phyloP scores from a whole-genome alignment of 2,888 invertebrate species.

The Embidobia sp. region DNA sequence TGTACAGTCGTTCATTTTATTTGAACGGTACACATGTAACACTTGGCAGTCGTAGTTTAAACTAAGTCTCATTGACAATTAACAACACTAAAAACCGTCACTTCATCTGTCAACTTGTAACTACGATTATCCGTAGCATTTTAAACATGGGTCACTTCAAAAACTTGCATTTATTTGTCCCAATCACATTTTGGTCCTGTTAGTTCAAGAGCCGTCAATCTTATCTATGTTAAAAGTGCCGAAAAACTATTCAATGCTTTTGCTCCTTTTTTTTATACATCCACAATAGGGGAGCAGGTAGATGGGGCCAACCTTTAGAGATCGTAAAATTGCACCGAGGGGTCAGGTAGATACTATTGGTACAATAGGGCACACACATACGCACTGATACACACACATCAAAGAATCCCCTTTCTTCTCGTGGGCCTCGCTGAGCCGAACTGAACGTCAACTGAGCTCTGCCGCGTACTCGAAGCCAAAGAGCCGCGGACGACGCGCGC shows the following conservation, averaged over 20 bases:
- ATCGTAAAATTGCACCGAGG: slow-evolving; percentile 51
- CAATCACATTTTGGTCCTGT: slow-evolving; percentile 22
- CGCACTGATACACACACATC: slow-evolving; percentile 71
- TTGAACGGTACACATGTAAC: slow-evolving; percentile 38
- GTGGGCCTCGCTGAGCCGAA: slow-evolving; percentile 81
- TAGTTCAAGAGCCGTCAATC: slow-evolving; percentile 43
- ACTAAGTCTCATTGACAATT: slow-evolving; percentile 12
- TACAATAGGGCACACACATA: slow-evolving; percentile 64
- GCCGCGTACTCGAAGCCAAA: slow-evolving; percentile 81
- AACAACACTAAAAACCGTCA: slow-evolving; percentile 28
- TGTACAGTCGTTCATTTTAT: slow-evolving; percentile 33
- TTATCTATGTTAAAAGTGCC: slow-evolving; percentile 9
- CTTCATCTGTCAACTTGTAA: slow-evolving; percentile 16
- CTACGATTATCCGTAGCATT: too few species aligned
- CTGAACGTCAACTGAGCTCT: slow-evolving; percentile 84
- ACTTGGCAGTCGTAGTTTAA: slow-evolving; percentile 59
- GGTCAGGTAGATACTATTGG: slow-evolving; percentile 57
- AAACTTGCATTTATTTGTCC: too few species aligned
- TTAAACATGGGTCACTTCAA: too few species aligned
- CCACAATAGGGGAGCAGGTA: slow-evolving; percentile 47
- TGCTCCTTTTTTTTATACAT: slow-evolving; percentile 35
- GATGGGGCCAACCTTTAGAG: slow-evolving; percentile 29
- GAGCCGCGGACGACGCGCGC: slow-evolving; percentile 81
- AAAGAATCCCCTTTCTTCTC: slow-evolving; percentile 78
- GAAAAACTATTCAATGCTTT: slow-evolving; percentile 21